Evolutionary conservation across 1,140 invertebrate species (phyloP), one percentile per base, ranked within the genome.

Genomic region (Stenopsyche tienmushanensis): DNA sequence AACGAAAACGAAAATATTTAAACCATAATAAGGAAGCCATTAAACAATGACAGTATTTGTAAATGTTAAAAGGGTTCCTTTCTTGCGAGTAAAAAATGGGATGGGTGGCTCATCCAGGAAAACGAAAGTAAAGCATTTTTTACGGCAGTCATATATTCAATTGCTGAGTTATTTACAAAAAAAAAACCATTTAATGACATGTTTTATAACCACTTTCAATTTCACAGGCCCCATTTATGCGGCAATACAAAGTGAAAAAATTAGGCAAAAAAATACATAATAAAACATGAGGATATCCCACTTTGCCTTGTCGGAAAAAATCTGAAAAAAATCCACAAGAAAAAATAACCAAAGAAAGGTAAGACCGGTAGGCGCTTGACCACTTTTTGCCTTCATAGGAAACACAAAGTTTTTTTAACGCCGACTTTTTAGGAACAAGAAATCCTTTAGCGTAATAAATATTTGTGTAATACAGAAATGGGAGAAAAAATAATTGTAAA

Each of bases 151-250:
- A 13, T 3, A 20, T 41, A 41, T 39, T 29, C 53, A 55, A 55
- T 39, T 39, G 15, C 17, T 1, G 49, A 39, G 53, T 42, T 34
- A 57, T 57, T 57, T 42, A 3, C 39, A 57, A 42, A 29, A 18
- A 57, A 57, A 57, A 49, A 60, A 47, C 57, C 57, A 60, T 60
- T 60, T 60, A 47, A 60, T 60, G 57, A 60, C 57, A 57, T 15
- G 57, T 60, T 60, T 47, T 60, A 60, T 60, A 60, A 60, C 57
- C 57, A 60, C 57, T 60, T 60, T 60, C 57, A 39, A 60, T 60
- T 34, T 60, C 39, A 7, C 29, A 20, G 24, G 55, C 55, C 55
- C 39, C 26, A 29, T 58, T 58, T 58, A 29, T 44, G 44, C 44
- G 55, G 39, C 5, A 24, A n/a, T 25, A 29, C 34, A 21, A 45